Base-by-base conservation (phyloP, 2,113 vertebrate genomes). In the Amphilophus citrinellus region DNA sequence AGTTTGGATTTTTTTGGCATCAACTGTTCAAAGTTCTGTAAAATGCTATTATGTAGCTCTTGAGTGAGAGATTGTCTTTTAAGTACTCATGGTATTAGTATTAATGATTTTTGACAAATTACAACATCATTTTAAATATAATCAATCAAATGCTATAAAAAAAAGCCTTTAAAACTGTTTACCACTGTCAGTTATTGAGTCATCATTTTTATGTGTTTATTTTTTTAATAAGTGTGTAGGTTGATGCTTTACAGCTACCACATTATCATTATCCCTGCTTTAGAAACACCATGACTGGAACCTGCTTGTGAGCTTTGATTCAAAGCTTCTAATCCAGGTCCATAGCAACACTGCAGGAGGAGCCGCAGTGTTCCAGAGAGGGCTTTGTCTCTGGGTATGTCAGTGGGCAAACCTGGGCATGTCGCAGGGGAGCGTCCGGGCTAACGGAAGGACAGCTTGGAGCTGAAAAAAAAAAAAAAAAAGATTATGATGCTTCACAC, bases 381-480 rank as follows among this genome's bases (percentile, higher is more conserved):
- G 86, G 61, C 81, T 88, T 88, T 91, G 58, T 84, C 83, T 88
- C 47, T 77, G 84, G 65, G 35, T 77, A 53, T 84, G 77, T 84
- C 78, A 71, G 77, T 73, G 80, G 90, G 87, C 92, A 92, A 83
- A 94, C 87, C 93, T 75, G 88, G 92, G 79, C 93, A 89, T 88
- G 93, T 77, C 82, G n/a, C 4, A 50, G 85, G 79, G 85, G 89
- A 90, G 91, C 30, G 84, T 87, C 87, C 82, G 20, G 79, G 66
- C 78, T 73, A 17, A 32, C 6, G 68, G 47, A 62, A 60, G 80
- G 85, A 61, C 83, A 79, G 32, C 22, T 22, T 7, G 53, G 53
- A 76, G 24, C 17, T 47, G 35, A 22, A 22, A 22, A 22, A 22
- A 22, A 18, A 0, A 24, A 30, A 68, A 57, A 42, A 68, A 78